Percentiles rank a stretch among this genome's conserved stretches.
Evolutionary conservation across 2,113 vertebrate species (phyloP).

Genomic region (Crotalus helleri): DNA sequence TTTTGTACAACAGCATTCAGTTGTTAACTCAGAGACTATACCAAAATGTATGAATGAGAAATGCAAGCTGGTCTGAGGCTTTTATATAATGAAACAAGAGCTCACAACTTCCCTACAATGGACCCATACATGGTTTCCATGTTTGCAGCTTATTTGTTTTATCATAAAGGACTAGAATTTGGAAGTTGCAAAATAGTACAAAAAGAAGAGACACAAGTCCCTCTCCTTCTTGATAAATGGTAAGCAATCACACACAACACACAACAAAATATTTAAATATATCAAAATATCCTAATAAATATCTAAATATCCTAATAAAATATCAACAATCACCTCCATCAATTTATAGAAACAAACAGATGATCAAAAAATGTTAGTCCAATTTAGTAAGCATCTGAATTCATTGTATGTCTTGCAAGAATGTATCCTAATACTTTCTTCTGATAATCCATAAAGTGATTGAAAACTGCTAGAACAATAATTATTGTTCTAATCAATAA

Average conservation of each 20-base stretch:
- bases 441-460: not conserved
- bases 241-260: not conserved
- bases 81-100: not conserved
- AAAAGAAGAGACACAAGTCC: not conserved
- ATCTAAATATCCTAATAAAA: not conserved
- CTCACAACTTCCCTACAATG: not conserved
- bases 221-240: not conserved
- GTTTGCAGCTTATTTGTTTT: not conserved
- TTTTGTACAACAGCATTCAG: not conserved
- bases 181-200: not conserved
- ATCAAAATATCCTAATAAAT: too few species aligned
- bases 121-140: not conserved
- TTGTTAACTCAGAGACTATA: not conserved
- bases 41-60: not conserved
- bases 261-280: not conserved
- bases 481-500: not conserved
- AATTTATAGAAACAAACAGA: not conserved
- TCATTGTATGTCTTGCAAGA: not conserved
- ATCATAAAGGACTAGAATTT: not conserved
- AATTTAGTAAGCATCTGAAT: not conserved
- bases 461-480: not conserved
- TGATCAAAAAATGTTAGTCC: not conserved
- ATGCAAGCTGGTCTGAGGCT: not conserved
- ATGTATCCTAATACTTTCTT: not conserved
- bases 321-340: not conserved